phyloP scores from a whole-genome alignment of 2,113 vertebrate species.

The Osmerus mordax region DNA sequence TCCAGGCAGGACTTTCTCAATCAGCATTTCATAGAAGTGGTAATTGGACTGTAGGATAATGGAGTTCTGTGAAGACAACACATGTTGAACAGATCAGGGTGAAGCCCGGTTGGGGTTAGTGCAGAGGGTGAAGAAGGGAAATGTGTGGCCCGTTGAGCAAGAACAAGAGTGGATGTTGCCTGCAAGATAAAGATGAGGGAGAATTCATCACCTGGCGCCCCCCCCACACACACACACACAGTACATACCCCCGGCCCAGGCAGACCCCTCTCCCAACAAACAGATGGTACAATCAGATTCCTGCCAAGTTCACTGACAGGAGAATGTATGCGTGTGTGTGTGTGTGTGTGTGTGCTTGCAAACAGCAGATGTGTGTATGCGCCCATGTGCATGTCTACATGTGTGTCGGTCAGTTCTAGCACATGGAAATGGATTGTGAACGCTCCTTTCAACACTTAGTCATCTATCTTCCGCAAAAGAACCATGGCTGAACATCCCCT shows the following conservation, averaged over 20 bases:
- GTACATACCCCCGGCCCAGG: no score
- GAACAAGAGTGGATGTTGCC: no score
- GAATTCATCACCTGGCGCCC: no score
- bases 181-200: no score
- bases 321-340: constrained; percentile 40
- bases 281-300: constrained; percentile 59
- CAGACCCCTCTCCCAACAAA: constrained; percentile 49
- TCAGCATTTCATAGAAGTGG: constrained; percentile 45
- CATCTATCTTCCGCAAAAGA: no score
- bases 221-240: no score
- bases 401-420: constrained; percentile 14
- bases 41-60: constrained; percentile 43
- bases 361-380: constrained; percentile 28
- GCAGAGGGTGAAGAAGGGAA: no score
- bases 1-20: constrained; percentile 32
- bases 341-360: constrained; percentile 26
- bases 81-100: constrained; percentile 50
- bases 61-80: constrained; percentile 35
- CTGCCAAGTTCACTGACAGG: constrained; percentile 64
- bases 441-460: no score
- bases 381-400: constrained; percentile 32
- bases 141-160: no score
- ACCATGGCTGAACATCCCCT: constrained; percentile 6
- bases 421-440: background rate
- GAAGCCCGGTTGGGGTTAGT: constrained; percentile 6